Base-by-base conservation (phyloP, 2,797 vertebrate genomes). In the Hoplostethus mediterraneus region DNA sequence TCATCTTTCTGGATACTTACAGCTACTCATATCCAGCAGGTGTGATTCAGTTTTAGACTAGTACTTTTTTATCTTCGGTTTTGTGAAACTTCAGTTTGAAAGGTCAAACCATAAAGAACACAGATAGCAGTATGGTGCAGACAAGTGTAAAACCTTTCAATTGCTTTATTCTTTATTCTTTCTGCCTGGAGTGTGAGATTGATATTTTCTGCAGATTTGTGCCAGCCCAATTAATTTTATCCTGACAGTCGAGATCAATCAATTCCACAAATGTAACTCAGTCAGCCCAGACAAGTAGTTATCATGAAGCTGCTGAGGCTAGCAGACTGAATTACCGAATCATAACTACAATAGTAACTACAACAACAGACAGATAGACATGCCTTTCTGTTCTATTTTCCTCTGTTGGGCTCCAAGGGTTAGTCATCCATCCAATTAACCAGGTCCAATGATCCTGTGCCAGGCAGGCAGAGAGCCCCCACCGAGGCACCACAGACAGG, bases 391-490 rank as follows among this genome's bases (percentile, higher is more conserved):
- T 44, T 72, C 49, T 57, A 12, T 52, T 71, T 73, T 56, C 44
- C 28, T 49, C 65, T 16, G 49, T 58, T 63, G 56, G 42, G 60
- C 65, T 38, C 25, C 42, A 44, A 62, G 65, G 72, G 63, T 79
- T 65, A 73, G 40, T 76, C 77, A 75, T 85, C 67, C 71, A 36
- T 61, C 65, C 77, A 82, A 75, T 85, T 65, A 76, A 59, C 38
- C 49, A 55, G 61, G 65, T 69, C 71, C 76, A 80, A 3, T 71
- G 67, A 78, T 74, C 49, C 44, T 49, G 63, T 69, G 69, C 61
- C 65, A 74, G 73, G 64, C 73, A 63, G 75, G 73, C 30, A 44
- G 73, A 80, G 74, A 33, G 31, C 54, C 81, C 80, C 68, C 80
- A 60, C 62, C 66, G 59, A 57, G 63, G 54, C 70, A 63, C 55